These are phyloP conservation scores for Pocota personata DNA, from an alignment of 2,888 invertebrate genomes.

Conservation along the genomic window DNA sequence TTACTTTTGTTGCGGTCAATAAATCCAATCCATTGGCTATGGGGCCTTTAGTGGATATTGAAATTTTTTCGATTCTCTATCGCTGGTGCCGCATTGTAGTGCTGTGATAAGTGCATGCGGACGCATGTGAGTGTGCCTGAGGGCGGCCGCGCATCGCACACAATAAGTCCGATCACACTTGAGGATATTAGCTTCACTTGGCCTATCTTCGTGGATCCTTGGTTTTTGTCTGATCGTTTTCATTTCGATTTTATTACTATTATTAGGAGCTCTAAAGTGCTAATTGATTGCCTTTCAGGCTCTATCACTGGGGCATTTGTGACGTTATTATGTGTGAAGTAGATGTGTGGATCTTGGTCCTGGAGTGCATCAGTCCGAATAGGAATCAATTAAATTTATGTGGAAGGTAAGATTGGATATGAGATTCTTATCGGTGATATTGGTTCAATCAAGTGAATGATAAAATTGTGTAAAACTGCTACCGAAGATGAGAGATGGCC, in stretches of 20 bases:
- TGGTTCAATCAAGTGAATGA: slow-evolving; percentile 37
- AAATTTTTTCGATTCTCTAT: slow-evolving; percentile 46
- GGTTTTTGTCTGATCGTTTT: slow-evolving; percentile 46
- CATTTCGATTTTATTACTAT: slow-evolving; percentile 72
- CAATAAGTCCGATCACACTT: slow-evolving; percentile 59
- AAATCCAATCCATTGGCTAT: slow-evolving; percentile 74
- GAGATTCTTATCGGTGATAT: slow-evolving; percentile 55
- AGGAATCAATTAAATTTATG: slow-evolving; percentile 55
- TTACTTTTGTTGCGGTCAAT: slow-evolving; percentile 73
- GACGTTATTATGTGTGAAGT: slow-evolving; percentile 70
- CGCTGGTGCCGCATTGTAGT: slow-evolving; percentile 28
- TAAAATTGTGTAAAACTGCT: slow-evolving; percentile 4
- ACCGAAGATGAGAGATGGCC: background rate
- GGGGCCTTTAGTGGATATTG: slow-evolving; percentile 72
- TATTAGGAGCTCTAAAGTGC: slow-evolving; percentile 72
- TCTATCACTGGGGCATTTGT: slow-evolving; percentile 62
- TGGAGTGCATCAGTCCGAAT: slow-evolving; percentile 37
- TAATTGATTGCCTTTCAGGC: slow-evolving; percentile 70
- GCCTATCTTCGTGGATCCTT: slow-evolving; percentile 44
- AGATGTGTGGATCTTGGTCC: slow-evolving; percentile 61
- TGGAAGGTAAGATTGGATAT: slow-evolving; percentile 29
- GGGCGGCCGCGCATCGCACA: slow-evolving; percentile 38
- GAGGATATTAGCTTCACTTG: slow-evolving; percentile 51
- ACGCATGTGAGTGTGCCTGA: slow-evolving; percentile 41
- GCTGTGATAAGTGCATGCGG: slow-evolving; percentile 53